Evolutionary conservation across 2,888 invertebrate species (phyloP), one percentile per base, ranked within the genome.

Genomic region (Falcaria lacertinaria): DNA sequence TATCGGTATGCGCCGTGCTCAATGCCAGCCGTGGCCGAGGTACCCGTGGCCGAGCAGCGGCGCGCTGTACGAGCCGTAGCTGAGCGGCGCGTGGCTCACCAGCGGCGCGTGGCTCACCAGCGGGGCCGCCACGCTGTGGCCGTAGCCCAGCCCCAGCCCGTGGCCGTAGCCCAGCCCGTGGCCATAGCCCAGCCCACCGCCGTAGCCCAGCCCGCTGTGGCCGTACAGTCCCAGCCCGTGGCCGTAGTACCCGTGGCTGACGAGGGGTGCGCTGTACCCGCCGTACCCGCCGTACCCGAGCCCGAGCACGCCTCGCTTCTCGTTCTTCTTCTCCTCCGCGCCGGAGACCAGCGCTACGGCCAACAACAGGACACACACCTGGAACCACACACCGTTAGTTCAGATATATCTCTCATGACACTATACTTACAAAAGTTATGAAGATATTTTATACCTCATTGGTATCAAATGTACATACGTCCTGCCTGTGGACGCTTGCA

Each of bases 271-370:
- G 36, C 28, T 28, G 11, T 28, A 28, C 8, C 28, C 28, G 57
- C 47, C 46, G 34, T 48, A 7, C 51, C 64, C 3, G n/a, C 73
- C 76, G 62, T 80, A 88, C 52, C 88, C 86, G 53, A 89, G 80
- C 32, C 86, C 89, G 47, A 90, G 72, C 52, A 89, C 77, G 48
- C 85, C 89, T 2, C 89, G 76, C 60, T 89, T 87, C 66, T 88
- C 86, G 43, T 72, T 79, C 68, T 87, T 87, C 70, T 87, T 87
- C 67, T 89, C 87, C 34, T 85, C 88, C 1, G 74, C 83, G 50
- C 68, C 78, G 60, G 60, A 69, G 43, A 67, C 84, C 25, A 73
- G 68, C 35, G 72, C 82, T 14, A 63, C 74, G 33, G 70, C 71
- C 61, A 88, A 50, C 45, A 87, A 60, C 43, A 87, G 49, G 13